A percentile compares a stretch with the other conserved stretches of the same genome.
Evolutionary conservation across 2,888 invertebrate genomes (phyloP).

Genomic region (Erannis defoliaria): DNA sequence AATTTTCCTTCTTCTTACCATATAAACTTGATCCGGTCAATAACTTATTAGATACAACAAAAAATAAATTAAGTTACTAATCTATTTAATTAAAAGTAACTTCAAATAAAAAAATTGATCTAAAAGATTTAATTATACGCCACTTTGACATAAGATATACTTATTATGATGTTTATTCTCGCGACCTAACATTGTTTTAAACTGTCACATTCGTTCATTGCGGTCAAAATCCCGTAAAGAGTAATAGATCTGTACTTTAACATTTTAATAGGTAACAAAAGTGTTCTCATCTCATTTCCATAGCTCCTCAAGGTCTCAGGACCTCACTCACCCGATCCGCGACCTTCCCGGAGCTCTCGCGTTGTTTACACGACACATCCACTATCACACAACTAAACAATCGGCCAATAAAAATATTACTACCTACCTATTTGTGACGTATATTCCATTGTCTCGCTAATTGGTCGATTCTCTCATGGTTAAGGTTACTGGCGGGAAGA

Average conservation of each 20-base stretch:
- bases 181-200: too few species aligned
- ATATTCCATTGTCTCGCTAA: slow-evolving; percentile 73
- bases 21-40: too few species aligned
- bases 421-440: slow-evolving; percentile 71
- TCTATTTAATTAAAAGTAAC: too few species aligned
- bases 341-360: slow-evolving; percentile 35
- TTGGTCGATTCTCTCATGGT: slow-evolving; percentile 51
- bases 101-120: too few species aligned
- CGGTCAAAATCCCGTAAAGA: too few species aligned
- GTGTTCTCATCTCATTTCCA: neutral
- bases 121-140: too few species aligned
- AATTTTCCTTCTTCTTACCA: too few species aligned
- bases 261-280: neutral
- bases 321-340: slow-evolving; percentile 36
- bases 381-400: slow-evolving; percentile 50
- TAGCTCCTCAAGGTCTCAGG: slow-evolving; percentile 6
- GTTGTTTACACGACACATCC: slow-evolving; percentile 42
- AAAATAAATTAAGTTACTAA: too few species aligned
- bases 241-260: neutral
- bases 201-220: too few species aligned
- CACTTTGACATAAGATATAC: too few species aligned
- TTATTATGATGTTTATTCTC: too few species aligned
- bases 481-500: slow-evolving; percentile 60
- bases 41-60: too few species aligned
- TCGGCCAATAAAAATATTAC: slow-evolving; percentile 54